These are phyloP conservation scores for Holocentrus rufus DNA, from an alignment of 2,797 vertebrate genomes.

Conservation along the genomic window DNA sequence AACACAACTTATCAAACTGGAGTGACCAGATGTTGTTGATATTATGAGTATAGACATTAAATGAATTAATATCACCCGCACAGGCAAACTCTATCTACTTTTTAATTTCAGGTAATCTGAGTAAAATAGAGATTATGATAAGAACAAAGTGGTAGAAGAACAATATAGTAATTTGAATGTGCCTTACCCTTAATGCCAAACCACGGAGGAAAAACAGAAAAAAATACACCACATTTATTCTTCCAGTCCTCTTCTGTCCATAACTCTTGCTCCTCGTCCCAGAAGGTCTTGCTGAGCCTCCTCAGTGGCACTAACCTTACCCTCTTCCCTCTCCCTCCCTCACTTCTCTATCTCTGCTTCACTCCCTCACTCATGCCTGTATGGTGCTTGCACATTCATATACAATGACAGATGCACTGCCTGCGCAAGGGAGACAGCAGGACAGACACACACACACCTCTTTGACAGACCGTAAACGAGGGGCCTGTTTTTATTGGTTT, in stretches of 20 bases:
- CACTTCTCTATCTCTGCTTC: conserved; percentile 17
- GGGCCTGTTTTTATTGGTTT: not conserved
- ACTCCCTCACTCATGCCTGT: not conserved
- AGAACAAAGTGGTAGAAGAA: not conserved
- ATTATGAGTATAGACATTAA: not conserved
- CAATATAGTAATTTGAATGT: not conserved
- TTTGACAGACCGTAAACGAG: conserved; percentile 26
- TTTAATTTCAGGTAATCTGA: not conserved
- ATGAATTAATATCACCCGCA: no score
- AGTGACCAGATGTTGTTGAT: not conserved
- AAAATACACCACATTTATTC: conserved; percentile 10
- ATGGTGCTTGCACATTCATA: conserved; percentile 2
- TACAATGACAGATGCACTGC: not conserved
- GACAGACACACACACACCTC: conserved; percentile 7
- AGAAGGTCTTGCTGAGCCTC: conserved; percentile 14
- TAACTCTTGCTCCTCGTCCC: conserved; percentile 37
- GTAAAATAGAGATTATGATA: not conserved
- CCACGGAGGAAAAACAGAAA: conserved; percentile 22
- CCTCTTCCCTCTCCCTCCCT: not conserved
- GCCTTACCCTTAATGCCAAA: conserved; percentile 55
- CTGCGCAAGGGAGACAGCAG: conserved; percentile 7
- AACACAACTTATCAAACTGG: not conserved
- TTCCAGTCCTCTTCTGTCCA: conserved; percentile 34
- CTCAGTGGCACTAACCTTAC: conserved; percentile 14
- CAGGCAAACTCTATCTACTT: not conserved